phyloP scores from a whole-genome alignment of 2,888 invertebrate species.

The Neuroscelio doddi region DNA sequence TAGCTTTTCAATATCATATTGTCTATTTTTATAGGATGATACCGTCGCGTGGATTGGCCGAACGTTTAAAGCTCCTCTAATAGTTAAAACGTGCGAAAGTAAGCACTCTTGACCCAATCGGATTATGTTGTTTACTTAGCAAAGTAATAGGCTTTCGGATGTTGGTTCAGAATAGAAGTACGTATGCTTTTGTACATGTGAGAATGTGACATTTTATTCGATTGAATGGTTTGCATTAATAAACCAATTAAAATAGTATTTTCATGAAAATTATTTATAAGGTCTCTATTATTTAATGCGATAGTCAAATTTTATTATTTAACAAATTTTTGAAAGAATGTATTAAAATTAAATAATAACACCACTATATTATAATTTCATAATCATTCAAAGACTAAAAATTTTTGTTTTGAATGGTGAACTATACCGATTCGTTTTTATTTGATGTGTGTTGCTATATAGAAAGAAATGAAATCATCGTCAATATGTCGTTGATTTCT shows the following conservation, averaged over 20 bases:
- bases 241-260: conserved; percentile 34
- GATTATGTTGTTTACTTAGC: conserved; percentile 63
- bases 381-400: background rate
- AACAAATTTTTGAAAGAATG: too few species aligned
- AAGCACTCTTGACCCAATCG: conserved; percentile 63
- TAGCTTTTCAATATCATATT: conserved; percentile 8
- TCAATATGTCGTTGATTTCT: conserved; percentile 28
- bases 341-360: too few species aligned
- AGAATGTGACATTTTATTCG: conserved; percentile 23
- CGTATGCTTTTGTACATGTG: conserved; percentile 9
- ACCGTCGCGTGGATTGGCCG: conserved; percentile 7
- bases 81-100: conserved; percentile 66
- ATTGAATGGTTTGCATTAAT: conserved; percentile 23
- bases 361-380: too few species aligned
- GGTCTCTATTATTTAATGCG: conserved; percentile 2
- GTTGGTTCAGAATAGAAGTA: conserved; percentile 33
- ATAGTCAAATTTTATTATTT: too few species aligned
- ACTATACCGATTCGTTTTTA: background rate
- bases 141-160: conserved; percentile 60
- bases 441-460: conserved; percentile 7
- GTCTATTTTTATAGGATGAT: conserved; percentile 19
- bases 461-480: conserved; percentile 25
- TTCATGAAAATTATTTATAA: background rate
- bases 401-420: background rate
- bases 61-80: conserved; percentile 46